Conservation (phyloP, 2,113 vertebrate genomes). For the Mobula hypostoma region DNA sequence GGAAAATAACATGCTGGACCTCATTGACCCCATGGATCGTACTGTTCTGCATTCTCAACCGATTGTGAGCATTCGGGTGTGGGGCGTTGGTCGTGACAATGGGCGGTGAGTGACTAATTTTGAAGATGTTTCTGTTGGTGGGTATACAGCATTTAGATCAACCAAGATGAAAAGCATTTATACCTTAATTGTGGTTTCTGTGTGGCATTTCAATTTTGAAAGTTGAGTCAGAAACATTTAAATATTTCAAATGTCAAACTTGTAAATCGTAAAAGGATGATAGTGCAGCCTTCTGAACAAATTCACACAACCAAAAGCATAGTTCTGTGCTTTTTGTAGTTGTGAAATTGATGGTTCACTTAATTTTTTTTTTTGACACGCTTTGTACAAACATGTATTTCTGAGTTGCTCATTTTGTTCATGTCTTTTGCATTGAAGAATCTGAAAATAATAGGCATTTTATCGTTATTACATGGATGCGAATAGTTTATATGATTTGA, state of each 20-base stretch:
- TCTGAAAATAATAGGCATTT: neutral
- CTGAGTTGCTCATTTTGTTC: neutral
- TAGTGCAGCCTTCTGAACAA: neutral
- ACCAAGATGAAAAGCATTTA: neutral
- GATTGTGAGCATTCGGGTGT: slow-evolving; percentile 91
- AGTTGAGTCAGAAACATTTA: neutral
- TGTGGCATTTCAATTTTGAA: neutral
- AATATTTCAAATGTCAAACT: neutral
- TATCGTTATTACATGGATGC: neutral
- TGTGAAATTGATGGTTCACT: neutral
- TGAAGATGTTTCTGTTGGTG: neutral
- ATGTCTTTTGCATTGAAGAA: neutral
- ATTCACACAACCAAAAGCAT: neutral
- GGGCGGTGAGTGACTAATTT: slow-evolving; percentile 73
- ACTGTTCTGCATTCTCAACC: slow-evolving; percentile 86
- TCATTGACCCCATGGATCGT: slow-evolving; percentile 85
- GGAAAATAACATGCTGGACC: slow-evolving; percentile 82
- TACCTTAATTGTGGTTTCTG: neutral
- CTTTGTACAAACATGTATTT: neutral
- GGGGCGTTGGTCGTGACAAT: slow-evolving; percentile 91
- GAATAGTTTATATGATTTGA: neutral
- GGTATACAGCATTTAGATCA: neutral
- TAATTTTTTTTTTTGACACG: neutral
- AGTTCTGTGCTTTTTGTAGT: neutral
- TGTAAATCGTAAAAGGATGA: neutral